A percentile compares a stretch with the other conserved stretches of the same genome.
phyloP scores from a whole-genome alignment of 92 coral and sea anemone species.

The Bergia sp. region DNA sequence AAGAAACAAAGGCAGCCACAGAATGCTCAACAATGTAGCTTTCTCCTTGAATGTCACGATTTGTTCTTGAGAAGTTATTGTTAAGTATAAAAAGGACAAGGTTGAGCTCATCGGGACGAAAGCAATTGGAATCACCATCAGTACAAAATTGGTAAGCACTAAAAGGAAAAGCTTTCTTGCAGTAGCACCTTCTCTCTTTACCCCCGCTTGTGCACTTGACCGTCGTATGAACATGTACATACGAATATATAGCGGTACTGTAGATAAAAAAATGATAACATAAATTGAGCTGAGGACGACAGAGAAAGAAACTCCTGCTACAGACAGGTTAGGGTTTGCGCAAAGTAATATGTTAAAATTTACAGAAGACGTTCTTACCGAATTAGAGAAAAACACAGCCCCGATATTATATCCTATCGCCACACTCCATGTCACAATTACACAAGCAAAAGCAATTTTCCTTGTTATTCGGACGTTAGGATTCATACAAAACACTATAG shows the following conservation, averaged over 20 bases:
- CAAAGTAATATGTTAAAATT: not conserved
- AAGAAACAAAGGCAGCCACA: not conserved
- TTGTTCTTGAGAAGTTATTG: not conserved
- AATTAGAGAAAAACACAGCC: not conserved
- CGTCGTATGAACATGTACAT: conserved; percentile 16
- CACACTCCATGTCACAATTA: conserved; percentile 2
- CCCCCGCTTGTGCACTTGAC: too few species aligned
- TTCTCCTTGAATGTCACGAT: not conserved
- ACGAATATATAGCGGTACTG: conserved; percentile 19
- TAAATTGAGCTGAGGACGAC: not conserved
- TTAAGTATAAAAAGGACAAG: not conserved
- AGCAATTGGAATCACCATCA: conserved; percentile 26
- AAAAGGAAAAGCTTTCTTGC: conserved; percentile 12
- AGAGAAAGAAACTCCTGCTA: not conserved
- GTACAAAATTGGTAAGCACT: conserved; percentile 16
- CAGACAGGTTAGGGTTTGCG: not conserved
- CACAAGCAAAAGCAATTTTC: conserved; percentile 3
- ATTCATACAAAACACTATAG: conserved; percentile 40
- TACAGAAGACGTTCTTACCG: not conserved
- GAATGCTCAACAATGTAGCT: not conserved
- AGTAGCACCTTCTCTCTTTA: not conserved
- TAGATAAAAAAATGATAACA: conserved; percentile 12
- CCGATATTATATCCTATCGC: not conserved
- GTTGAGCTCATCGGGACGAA: conserved; percentile 23
- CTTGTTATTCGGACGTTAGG: conserved; percentile 28